Base-by-base conservation (phyloP, 2,797 vertebrate species). In the Sciaenops ocellatus region DNA sequence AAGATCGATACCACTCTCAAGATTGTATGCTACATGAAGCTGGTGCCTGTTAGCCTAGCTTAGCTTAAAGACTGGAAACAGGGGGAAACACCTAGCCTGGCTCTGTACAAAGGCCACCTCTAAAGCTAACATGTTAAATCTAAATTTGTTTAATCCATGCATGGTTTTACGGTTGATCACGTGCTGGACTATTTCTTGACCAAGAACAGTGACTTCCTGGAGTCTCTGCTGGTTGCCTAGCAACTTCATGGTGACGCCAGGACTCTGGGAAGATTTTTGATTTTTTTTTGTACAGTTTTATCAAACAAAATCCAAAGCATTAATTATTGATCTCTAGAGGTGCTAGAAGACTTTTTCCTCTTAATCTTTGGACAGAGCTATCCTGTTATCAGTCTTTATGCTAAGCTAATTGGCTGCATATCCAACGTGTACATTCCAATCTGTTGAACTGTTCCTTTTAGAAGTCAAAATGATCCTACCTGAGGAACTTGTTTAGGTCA, bases 401-500 rank as follows among this genome's bases (percentile, higher is more conserved):
- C 54, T 48, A 57, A 73, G 16, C 56, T 44, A 54, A 38, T 16
- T 11, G 3, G 1, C n/a, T n/a, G n/a, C n/a, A n/a, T n/a, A n/a
- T n/a, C n/a, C n/a, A n/a, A n/a, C n/a, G n/a, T n/a, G n/a, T n/a
- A n/a, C n/a, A n/a, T n/a, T n/a, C n/a, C n/a, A n/a, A n/a, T n/a
- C n/a, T n/a, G n/a, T n/a, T n/a, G 0, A 28, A 44, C 26, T 12
- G 3, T 20, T 56, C 34, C 34, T 24, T 16, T 13, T 4, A 47
- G 9, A 66, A 3, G 16, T 22, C 11, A 12, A 47, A 61, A 52
- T 48, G 28, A 54, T 67, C 85, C n/a, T 82, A 98, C 98, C 98
- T 99, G 90, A 99, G 97, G 87, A 99, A 99, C 93, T 98, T 99
- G 94, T 99, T 99, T 65, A 99, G 97, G 91, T 99, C 98, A 17